Base-by-base conservation (phyloP, 2,113 vertebrate species). In the Salminus brasiliensis region DNA sequence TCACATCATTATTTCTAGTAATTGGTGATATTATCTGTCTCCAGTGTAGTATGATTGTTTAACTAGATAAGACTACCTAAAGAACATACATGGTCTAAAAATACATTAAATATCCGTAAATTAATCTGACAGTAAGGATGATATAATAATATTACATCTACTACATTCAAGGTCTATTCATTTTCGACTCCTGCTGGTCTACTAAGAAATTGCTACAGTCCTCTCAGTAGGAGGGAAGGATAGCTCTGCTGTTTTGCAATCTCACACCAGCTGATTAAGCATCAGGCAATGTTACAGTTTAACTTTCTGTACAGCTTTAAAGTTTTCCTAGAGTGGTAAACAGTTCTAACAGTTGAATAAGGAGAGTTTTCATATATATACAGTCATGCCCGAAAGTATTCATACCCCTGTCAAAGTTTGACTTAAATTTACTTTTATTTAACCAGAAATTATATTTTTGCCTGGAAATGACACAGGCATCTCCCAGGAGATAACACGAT, bases 151-250 rank as follows among this genome's bases (percentile, higher is more conserved):
- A 18, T 21, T 3, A n/a, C 21, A 52, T 52, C 21, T 15, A 45
- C 47, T 52, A 2, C 11, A 13, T 21, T n/a, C 1, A 52, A 52
- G 18, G 21, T 21, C 2, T 0, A 41, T 41, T 41, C 39, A 49
- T n/a, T 57, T 57, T 69, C 36, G 39, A 2, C 10, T 43, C 29
- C 4, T 30, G 18, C 36, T 45, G 39, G 13, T 23, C 41, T 23
- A 68, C 49, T n/a, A 52, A 69, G 25, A 63, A 36, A 21, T 21
- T 32, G 43, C 30, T 72, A 18, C 59, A 79, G 77, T 30, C 59
- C 57, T 34, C 21, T 63, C 18, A 34, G 67, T 72, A 43, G 65
- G 32, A 69, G 52, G 74, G 5, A 12, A 16, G 59, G 45, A 77
- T 36, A 57, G 49, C 23, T 8, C n/a, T 45, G 34, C 62, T 67